Percentiles rank a stretch among this genome's conserved stretches.
These are phyloP conservation scores for Timema cristinae DNA, from an alignment of 2,888 invertebrate genomes.

Conservation along the genomic window DNA sequence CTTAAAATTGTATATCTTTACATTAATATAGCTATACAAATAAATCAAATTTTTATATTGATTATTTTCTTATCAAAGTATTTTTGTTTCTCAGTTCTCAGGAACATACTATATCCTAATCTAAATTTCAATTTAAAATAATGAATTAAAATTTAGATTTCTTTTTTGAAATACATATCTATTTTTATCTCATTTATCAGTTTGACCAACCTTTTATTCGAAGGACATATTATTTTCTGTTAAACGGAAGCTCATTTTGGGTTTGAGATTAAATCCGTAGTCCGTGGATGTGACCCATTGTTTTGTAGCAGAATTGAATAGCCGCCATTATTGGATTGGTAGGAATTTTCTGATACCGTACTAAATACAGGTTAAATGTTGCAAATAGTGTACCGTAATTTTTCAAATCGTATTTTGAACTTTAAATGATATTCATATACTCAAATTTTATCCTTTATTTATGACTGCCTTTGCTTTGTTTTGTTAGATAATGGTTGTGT, in stretches of 20 bases:
- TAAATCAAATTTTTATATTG: too few species aligned
- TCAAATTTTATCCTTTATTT: conserved; percentile 41
- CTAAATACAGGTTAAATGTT: conserved; percentile 22
- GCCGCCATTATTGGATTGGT: conserved; percentile 82
- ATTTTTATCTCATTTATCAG: not conserved
- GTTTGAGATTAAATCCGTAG: conserved; percentile 44
- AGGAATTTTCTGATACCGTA: conserved; percentile 52
- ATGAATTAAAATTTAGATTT: not conserved
- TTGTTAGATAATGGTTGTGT: conserved; percentile 60
- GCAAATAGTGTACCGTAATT: conserved; percentile 38
- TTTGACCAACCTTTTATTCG: not conserved
- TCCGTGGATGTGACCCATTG: conserved; percentile 54
- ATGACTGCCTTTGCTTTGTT: conserved; percentile 41
- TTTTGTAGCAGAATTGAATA: conserved; percentile 72
- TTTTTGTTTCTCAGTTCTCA: too few species aligned
- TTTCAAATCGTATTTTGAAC: conserved; percentile 37
- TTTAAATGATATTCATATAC: conserved; percentile 37
- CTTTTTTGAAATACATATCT: not conserved
- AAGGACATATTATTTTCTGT: not conserved
- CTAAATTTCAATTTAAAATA: too few species aligned
- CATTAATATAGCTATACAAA: too few species aligned
- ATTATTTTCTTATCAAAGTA: too few species aligned
- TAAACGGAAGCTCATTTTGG: conserved; percentile 27
- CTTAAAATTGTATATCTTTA: too few species aligned
- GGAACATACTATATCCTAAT: too few species aligned